Conservation (phyloP, 2,797 vertebrate species). For the Echiichthys vipera region DNA sequence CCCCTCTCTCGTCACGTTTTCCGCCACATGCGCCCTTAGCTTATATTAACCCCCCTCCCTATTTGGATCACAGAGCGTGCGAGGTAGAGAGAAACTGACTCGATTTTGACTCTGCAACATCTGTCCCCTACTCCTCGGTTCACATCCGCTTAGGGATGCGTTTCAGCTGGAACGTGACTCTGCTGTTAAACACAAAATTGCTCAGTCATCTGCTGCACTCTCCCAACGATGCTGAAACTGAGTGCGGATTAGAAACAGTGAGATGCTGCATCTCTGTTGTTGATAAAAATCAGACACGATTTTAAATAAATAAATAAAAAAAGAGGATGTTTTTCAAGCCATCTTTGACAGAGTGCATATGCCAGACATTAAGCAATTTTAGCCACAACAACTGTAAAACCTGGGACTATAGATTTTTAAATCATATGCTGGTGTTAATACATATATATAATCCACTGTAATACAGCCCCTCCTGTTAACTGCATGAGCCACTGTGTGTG, state of each 20-base stretch:
- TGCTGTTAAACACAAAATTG: conserved; percentile 29
- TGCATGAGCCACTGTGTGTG: conserved; percentile 32
- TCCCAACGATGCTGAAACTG: conserved; percentile 14
- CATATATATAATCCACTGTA: conserved; percentile 5
- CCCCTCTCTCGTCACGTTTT: conserved; percentile 81
- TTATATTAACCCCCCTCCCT: background rate
- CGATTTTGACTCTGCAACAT: conserved; percentile 63
- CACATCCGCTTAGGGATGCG: conserved; percentile 48
- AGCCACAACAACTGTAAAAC: background rate
- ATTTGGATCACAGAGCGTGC: conserved; percentile 32
- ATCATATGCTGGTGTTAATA: background rate
- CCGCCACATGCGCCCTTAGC: conserved; percentile 69
- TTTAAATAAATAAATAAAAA: too few relatives aligned
- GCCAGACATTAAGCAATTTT: background rate
- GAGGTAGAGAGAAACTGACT: conserved; percentile 40
- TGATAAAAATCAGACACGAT: background rate
- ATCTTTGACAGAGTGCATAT: background rate
- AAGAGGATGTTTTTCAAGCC: conserved; percentile 21
- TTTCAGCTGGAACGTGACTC: conserved; percentile 67
- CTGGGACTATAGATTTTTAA: background rate
- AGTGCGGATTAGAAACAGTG: conserved; percentile 9
- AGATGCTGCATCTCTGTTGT: background rate
- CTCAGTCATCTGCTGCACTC: background rate
- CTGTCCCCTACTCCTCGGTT: conserved; percentile 44
- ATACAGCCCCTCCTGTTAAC: conserved; percentile 14